Percentiles rank a stretch among this genome's conserved stretches.
Conservation (phyloP, 2,113 vertebrate species). For the Brevimyrus niger region DNA sequence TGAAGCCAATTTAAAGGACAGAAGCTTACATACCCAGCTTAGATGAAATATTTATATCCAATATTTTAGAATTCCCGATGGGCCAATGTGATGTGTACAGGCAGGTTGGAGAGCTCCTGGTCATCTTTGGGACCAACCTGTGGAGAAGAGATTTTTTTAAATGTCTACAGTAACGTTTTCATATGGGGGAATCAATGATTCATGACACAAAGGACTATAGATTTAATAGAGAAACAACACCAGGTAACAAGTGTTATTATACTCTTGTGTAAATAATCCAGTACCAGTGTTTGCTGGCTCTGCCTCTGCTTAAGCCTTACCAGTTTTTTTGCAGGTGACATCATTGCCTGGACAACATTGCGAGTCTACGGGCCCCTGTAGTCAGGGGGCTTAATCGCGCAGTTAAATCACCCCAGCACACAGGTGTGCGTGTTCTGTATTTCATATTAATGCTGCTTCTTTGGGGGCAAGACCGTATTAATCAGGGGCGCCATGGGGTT, state of each 20-base stretch:
- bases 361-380: not conserved
- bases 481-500: not conserved
- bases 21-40: not conserved
- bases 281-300: not conserved
- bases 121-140: not conserved
- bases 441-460: not conserved
- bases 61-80: slow-evolving; percentile 8
- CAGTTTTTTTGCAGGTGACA: not conserved
- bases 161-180: not conserved
- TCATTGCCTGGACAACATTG: not conserved
- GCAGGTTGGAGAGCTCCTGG: not conserved
- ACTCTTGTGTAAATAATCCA: not conserved
- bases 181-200: not conserved
- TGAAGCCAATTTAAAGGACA: not conserved
- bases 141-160: slow-evolving; percentile 3
- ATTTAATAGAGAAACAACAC: not conserved
- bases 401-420: not conserved
- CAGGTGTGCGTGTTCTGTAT: not conserved
- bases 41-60: slow-evolving; percentile 24
- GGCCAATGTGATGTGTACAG: not conserved
- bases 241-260: not conserved
- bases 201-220: not conserved
- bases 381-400: not conserved
- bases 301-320: not conserved
- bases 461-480: not conserved